A percentile compares a stretch with the other conserved stretches of the same genome.
These are phyloP conservation scores for Enteromius afrohamiltoni DNA, from an alignment of 2,797 vertebrate genomes.

Conservation along the genomic window DNA sequence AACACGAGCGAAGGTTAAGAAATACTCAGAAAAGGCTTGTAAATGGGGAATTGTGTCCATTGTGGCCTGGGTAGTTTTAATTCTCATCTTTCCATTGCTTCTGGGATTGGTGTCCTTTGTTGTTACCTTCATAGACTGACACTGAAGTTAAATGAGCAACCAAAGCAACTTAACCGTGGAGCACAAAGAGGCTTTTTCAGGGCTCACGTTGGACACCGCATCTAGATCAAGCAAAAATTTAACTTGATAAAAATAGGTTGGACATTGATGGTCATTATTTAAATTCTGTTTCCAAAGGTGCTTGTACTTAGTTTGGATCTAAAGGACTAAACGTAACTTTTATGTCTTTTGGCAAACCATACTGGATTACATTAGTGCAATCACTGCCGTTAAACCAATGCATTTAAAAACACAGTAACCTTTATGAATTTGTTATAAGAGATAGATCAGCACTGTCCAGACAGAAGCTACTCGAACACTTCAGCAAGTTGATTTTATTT, in stretches of 20 bases:
- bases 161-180: background rate
- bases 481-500: conserved; percentile 21
- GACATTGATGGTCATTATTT: background rate
- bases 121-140: conserved; percentile 76
- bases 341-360: background rate
- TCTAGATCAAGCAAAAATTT: background rate
- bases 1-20: conserved; percentile 36
- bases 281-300: background rate
- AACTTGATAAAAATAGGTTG: background rate
- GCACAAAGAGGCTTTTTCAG: background rate
- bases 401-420: background rate
- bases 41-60: conserved; percentile 73
- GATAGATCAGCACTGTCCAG: background rate
- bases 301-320: background rate
- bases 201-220: background rate
- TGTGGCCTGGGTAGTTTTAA: conserved; percentile 60
- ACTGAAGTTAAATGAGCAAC: background rate
- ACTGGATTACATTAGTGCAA: background rate
- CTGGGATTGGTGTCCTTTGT: conserved; percentile 77
- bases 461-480: background rate
- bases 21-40: conserved; percentile 64
- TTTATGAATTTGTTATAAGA: conserved; percentile 5
- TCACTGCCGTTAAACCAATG: background rate
- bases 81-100: conserved; percentile 64
- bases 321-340: background rate